Evolutionary conservation across 35 echinoderm and acorn worm genomes (phyloP).

Genomic region (Eucidaris tribuloides): DNA sequence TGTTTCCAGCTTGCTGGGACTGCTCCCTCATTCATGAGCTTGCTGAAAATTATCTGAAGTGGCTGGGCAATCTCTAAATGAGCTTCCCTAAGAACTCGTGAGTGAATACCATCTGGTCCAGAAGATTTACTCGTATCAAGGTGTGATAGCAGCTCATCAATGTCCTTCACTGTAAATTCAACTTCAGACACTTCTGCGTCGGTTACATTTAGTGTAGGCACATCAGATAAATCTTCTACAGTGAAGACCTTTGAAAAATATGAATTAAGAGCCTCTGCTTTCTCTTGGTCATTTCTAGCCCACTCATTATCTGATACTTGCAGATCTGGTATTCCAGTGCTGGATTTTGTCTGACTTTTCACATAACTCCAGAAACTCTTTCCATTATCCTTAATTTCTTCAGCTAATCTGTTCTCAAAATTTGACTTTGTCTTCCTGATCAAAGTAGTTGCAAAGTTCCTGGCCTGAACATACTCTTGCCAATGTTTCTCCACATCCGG

Average conservation of each 20-base stretch:
- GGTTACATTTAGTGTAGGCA: too few species aligned
- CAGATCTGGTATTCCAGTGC: neutral
- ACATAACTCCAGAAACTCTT: constrained; percentile 41
- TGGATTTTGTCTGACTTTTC: neutral
- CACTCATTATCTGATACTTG: neutral
- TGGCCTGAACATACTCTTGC: neutral
- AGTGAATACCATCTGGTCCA: constrained; percentile 32
- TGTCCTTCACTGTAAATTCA: neutral
- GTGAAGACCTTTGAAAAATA: neutral
- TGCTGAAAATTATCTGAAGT: neutral
- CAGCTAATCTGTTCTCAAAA: constrained; percentile 41
- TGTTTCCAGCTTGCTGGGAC: constrained; percentile 15
- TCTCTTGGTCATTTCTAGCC: constrained; percentile 1
- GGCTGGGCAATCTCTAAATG: neutral
- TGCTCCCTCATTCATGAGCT: constrained; percentile 19
- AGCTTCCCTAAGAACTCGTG: constrained; percentile 7
- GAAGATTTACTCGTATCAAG: constrained; percentile 25
- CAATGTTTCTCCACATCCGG: neutral
- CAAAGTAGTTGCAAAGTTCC: neutral
- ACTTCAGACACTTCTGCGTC: too few species aligned
- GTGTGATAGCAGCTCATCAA: neutral
- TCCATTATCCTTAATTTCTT: constrained; percentile 21
- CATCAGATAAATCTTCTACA: neutral
- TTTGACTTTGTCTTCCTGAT: constrained; percentile 15
- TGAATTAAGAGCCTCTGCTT: constrained; percentile 13